Evolutionary conservation across 2,888 invertebrate species (phyloP).

Genomic region (Plagiodera versicolora): DNA sequence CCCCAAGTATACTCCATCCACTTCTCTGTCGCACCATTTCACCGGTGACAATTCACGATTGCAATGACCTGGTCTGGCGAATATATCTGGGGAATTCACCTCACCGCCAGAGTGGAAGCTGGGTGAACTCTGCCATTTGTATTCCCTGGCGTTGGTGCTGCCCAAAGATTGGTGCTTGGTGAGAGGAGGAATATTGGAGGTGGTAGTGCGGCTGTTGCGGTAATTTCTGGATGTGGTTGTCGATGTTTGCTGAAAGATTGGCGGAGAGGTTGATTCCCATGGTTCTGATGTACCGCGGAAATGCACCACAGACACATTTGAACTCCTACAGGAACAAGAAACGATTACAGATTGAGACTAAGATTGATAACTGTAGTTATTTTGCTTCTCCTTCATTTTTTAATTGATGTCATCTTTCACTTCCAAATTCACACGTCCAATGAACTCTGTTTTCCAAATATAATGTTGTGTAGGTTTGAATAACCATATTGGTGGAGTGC

Average conservation of each 20-base stretch:
- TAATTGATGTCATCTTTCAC: neutral
- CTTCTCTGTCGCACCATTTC: conserved; percentile 60
- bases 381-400: neutral
- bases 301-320: conserved; percentile 61
- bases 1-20: conserved; percentile 62
- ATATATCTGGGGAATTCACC: conserved; percentile 55
- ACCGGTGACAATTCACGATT: conserved; percentile 62
- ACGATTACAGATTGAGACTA: no score
- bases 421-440: neutral
- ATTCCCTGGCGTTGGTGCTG: conserved; percentile 30
- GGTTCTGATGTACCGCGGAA: conserved; percentile 60
- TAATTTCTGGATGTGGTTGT: conserved; percentile 44
- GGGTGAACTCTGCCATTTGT: conserved; percentile 42
- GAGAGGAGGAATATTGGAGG: conserved; percentile 39
- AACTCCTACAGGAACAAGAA: conserved; percentile 50
- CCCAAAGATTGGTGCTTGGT: conserved; percentile 50
- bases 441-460: neutral
- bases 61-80: conserved; percentile 47
- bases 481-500: neutral
- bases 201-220: conserved; percentile 37
- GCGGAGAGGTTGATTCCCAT: conserved; percentile 56
- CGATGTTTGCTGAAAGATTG: conserved; percentile 47
- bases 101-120: conserved; percentile 52
- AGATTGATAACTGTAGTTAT: no score
- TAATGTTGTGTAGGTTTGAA: neutral